These are phyloP conservation scores for Melinaea menophilus DNA, from an alignment of 2,888 invertebrate species.

Conservation along the genomic window DNA sequence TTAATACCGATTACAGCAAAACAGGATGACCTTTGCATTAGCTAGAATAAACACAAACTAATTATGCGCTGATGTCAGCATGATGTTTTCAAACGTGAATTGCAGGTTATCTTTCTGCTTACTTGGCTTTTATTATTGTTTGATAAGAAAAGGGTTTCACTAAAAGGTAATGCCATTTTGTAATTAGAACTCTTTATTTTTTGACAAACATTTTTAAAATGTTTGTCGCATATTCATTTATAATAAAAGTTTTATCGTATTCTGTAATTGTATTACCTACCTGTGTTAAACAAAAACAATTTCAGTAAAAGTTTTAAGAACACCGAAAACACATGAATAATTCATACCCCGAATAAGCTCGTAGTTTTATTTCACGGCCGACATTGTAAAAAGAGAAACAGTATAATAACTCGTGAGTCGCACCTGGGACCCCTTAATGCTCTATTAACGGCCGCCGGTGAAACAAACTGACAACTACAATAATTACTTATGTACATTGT, in stretches of 20 bases:
- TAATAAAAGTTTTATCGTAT: neutral
- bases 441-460: too few relatives aligned
- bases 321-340: constrained; percentile 5
- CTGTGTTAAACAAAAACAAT: constrained; percentile 1
- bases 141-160: neutral
- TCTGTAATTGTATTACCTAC: neutral
- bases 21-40: constrained; percentile 5
- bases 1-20: neutral
- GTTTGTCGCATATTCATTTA: too few relatives aligned
- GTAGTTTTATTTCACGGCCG: constrained; percentile 1
- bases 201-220: too few relatives aligned
- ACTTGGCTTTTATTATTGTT: neutral
- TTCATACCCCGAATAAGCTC: constrained; percentile 3
- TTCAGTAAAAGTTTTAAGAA: constrained; percentile 2
- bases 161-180: neutral
- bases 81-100: constrained; percentile 4
- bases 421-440: constrained; percentile 6
- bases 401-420: neutral
- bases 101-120: neutral
- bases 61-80: constrained; percentile 1
- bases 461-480: too few relatives aligned
- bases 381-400: neutral
- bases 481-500: too few relatives aligned
- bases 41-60: constrained; percentile 5
- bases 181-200: neutral